phyloP scores from a whole-genome alignment of 2,888 invertebrate genomes.

The Melieria crassipennis region DNA sequence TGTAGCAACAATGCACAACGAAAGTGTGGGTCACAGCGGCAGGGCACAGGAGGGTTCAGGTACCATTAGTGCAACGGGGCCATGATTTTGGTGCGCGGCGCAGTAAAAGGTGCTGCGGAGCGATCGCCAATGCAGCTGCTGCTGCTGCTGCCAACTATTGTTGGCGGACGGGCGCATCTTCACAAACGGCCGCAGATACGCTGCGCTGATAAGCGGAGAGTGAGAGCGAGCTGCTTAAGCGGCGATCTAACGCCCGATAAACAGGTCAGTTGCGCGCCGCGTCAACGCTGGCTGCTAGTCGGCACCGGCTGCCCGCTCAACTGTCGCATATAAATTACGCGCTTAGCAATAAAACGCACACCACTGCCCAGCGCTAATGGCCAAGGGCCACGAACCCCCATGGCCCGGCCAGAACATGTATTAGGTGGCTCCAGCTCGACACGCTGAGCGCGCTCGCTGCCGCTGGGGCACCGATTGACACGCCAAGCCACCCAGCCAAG shows the following conservation, averaged over 20 bases:
- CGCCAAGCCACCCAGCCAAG: slow-evolving; percentile 46
- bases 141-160: slow-evolving; percentile 25
- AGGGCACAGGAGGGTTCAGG: background rate
- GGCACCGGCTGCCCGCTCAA: slow-evolving; percentile 17
- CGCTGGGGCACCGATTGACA: slow-evolving; percentile 37
- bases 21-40: slow-evolving; percentile 1
- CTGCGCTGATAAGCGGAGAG: slow-evolving; percentile 19
- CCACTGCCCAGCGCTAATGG: slow-evolving; percentile 50
- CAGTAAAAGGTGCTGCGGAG: slow-evolving; percentile 9
- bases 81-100: background rate
- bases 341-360: slow-evolving; percentile 59
- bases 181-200: background rate
- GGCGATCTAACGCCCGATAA: slow-evolving; percentile 47
- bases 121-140: slow-evolving; percentile 17
- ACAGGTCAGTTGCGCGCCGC: slow-evolving; percentile 40
- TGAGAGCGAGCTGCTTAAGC: slow-evolving; percentile 37
- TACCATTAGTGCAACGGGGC: background rate
- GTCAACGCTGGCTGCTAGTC: slow-evolving; percentile 15
- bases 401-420: slow-evolving; percentile 16
- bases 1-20: background rate
- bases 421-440: slow-evolving; percentile 36
- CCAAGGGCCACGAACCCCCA: slow-evolving; percentile 42
- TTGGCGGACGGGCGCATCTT: background rate
- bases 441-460: background rate
- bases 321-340: slow-evolving; percentile 56